phyloP scores from a whole-genome alignment of 2,888 invertebrate genomes.

The Cantharis lateralis region DNA sequence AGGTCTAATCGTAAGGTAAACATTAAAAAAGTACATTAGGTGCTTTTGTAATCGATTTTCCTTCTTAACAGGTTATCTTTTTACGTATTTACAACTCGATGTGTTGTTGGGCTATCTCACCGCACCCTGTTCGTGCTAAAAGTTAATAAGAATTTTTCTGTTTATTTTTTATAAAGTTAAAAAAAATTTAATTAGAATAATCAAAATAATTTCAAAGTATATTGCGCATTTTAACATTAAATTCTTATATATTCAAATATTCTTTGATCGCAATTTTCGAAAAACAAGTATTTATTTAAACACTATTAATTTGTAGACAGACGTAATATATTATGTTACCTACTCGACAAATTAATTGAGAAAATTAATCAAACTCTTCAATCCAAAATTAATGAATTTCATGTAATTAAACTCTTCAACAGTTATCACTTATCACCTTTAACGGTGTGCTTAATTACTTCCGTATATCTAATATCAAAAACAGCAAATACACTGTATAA shows the following conservation, averaged over 20 bases:
- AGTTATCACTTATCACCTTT: background rate
- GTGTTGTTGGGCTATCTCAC: background rate
- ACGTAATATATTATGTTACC: background rate
- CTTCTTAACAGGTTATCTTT: background rate
- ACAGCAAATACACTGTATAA: background rate
- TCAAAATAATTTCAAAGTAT: background rate
- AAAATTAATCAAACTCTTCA: background rate
- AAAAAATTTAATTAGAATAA: background rate
- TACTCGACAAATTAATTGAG: background rate
- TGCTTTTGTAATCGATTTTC: background rate
- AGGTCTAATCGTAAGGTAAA: slow-evolving; percentile 5
- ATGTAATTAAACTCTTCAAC: background rate
- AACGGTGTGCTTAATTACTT: background rate
- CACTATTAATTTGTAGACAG: background rate
- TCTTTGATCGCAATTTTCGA: too few relatives aligned
- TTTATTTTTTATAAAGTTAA: background rate
- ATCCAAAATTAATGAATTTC: background rate
- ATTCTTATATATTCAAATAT: background rate
- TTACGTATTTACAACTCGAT: background rate
- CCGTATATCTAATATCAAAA: background rate
- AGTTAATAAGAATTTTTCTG: background rate
- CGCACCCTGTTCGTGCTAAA: background rate
- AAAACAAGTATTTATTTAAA: too few relatives aligned
- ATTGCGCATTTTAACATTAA: background rate
- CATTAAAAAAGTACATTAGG: background rate